Evolutionary conservation across 2,888 invertebrate genomes (phyloP).

Genomic region (Vanessa cardui): DNA sequence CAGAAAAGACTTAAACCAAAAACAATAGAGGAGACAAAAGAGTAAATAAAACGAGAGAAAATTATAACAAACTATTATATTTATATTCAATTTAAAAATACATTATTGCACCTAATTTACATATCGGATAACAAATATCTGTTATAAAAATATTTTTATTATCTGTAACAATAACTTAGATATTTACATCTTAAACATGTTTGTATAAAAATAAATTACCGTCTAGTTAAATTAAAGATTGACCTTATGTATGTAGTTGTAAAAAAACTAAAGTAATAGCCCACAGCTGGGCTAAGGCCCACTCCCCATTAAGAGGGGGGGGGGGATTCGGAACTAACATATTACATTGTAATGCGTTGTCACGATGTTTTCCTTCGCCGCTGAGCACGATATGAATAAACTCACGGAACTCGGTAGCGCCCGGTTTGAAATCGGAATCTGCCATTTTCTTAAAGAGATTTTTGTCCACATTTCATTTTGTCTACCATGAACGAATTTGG

Average conservation of each 20-base stretch:
- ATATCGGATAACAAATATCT: constrained; percentile 47
- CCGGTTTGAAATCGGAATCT: too few relatives aligned
- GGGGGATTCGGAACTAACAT: too few relatives aligned
- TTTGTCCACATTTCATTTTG: too few relatives aligned
- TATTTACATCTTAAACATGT: constrained; percentile 16
- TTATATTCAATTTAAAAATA: constrained; percentile 48
- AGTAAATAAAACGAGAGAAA: constrained; percentile 13
- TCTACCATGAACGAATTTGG: too few relatives aligned
- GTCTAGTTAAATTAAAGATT: not conserved
- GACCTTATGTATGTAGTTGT: not conserved
- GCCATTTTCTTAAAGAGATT: too few relatives aligned
- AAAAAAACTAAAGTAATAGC: too few relatives aligned
- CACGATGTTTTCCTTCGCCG: too few relatives aligned
- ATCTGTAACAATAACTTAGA: constrained; percentile 19
- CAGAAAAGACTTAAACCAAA: not conserved
- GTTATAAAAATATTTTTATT: constrained; percentile 42
- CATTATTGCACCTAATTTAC: constrained; percentile 59
- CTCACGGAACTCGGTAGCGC: too few relatives aligned
- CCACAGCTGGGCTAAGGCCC: too few relatives aligned
- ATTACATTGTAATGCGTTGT: too few relatives aligned
- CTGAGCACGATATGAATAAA: too few relatives aligned
- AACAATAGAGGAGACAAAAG: not conserved
- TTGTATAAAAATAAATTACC: not conserved
- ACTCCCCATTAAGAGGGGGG: too few relatives aligned
- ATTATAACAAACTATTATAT: constrained; percentile 57